Conservation (phyloP, 1,140 invertebrate species). For the Drosophila bocqueti region DNA sequence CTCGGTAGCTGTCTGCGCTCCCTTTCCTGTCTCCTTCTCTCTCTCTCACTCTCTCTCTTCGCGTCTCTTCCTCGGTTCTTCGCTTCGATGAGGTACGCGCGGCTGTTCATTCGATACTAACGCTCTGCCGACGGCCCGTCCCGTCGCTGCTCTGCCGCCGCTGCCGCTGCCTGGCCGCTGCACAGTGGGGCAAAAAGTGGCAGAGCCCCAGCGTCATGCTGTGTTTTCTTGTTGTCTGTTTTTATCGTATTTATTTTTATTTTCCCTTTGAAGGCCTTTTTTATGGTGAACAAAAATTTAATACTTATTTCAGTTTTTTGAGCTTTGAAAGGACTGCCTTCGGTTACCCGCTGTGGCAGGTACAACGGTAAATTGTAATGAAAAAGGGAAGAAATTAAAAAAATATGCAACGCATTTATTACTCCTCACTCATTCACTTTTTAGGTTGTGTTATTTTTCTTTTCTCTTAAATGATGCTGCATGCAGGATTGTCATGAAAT, state of each 20-base stretch:
- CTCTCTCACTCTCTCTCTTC: slow-evolving; percentile 28
- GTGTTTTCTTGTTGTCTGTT: background rate
- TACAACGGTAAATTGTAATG: background rate
- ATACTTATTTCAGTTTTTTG: background rate
- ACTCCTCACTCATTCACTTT: no score
- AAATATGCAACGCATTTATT: no score
- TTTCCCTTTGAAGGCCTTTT: background rate
- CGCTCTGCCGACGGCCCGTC: slow-evolving; percentile 26
- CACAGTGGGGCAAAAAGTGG: slow-evolving; percentile 8
- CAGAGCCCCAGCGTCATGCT: background rate
- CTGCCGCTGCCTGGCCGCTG: slow-evolving; percentile 27
- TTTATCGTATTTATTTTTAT: background rate
- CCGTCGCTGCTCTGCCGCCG: slow-evolving; percentile 30
- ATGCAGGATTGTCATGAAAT: background rate
- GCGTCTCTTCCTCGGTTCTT: slow-evolving; percentile 52
- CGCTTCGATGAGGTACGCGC: slow-evolving; percentile 73
- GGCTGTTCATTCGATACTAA: slow-evolving; percentile 76
- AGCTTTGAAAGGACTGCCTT: background rate
- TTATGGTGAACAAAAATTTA: background rate
- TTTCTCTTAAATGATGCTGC: background rate
- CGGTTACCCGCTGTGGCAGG: background rate
- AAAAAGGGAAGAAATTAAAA: background rate
- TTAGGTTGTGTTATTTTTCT: background rate
- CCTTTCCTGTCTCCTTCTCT: slow-evolving; percentile 24
- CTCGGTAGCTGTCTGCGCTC: slow-evolving; percentile 16